These are phyloP conservation scores for Chiloscyllium punctatum DNA, from an alignment of 2,797 vertebrate genomes.

Conservation along the genomic window DNA sequence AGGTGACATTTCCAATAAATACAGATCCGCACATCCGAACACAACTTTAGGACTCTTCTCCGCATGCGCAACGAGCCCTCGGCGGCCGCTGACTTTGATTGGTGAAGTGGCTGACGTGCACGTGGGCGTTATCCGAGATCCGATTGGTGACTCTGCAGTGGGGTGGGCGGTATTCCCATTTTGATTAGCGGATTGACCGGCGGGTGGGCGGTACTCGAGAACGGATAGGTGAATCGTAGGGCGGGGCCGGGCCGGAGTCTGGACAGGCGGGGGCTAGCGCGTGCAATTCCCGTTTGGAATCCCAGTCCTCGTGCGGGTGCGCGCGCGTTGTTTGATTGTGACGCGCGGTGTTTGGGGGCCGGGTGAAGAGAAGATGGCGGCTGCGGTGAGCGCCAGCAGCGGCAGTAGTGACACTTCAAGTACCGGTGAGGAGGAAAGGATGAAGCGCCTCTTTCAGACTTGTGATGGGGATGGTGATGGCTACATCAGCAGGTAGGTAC, in stretches of 20 bases:
- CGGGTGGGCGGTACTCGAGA: not conserved
- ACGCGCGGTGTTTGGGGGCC: not conserved
- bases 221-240: conserved; percentile 19
- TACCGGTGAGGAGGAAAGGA: conserved; percentile 66
- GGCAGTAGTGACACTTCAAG: conserved; percentile 65
- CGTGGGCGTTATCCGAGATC: not conserved
- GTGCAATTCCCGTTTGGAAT: not conserved
- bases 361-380: conserved; percentile 30
- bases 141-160: not conserved
- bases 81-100: not conserved
- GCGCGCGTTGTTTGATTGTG: not conserved
- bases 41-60: not conserved
- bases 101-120: not conserved
- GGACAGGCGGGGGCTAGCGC: conserved; percentile 41
- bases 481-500: conserved; percentile 64
- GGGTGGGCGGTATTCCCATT: not conserved
- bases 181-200: not conserved
- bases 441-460: conserved; percentile 67
- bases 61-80: not conserved
- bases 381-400: conserved; percentile 49
- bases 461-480: conserved; percentile 71
- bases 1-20: not conserved
- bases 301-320: not conserved
- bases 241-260: not conserved
- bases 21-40: not conserved